Conservation (phyloP, 2,797 vertebrate species). For the Danio tinwini region DNA sequence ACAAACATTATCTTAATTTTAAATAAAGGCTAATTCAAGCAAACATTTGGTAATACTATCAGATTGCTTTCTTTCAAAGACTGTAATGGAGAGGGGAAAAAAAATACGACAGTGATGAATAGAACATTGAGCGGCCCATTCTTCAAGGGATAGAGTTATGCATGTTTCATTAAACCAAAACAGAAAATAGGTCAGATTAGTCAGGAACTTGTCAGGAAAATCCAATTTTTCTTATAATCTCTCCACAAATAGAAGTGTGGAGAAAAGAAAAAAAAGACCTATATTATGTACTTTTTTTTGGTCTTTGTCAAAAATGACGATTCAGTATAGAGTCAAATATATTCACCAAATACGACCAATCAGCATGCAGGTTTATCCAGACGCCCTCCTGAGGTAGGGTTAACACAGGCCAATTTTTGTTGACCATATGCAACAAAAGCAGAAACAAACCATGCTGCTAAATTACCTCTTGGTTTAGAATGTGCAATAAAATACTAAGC, state of each 20-base stretch:
- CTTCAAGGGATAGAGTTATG: constrained; percentile 6
- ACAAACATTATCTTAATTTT: neutral
- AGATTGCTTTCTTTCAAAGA: neutral
- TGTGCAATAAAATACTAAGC: constrained; percentile 23
- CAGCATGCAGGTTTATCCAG: constrained; percentile 20
- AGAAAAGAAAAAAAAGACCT: constrained; percentile 18
- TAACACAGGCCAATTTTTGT: constrained; percentile 21
- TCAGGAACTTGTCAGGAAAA: constrained; percentile 8
- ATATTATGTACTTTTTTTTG: neutral
- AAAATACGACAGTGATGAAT: neutral
- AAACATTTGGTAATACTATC: neutral
- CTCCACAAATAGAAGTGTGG: neutral
- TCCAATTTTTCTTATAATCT: constrained; percentile 5
- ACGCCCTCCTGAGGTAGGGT: constrained; percentile 35
- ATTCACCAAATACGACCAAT: constrained; percentile 17
- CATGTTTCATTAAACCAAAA: constrained; percentile 12
- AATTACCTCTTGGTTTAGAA: constrained; percentile 34
- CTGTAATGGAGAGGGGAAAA: neutral
- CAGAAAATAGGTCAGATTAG: constrained; percentile 24
- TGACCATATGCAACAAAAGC: constrained; percentile 17
- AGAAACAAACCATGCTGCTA: constrained; percentile 34
- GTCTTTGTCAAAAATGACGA: neutral
- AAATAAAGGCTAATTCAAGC: neutral
- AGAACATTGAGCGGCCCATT: neutral
- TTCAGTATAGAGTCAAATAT: constrained; percentile 16